Base-by-base conservation (phyloP, 2,113 vertebrate species). In the Loxodonta africana region DNA sequence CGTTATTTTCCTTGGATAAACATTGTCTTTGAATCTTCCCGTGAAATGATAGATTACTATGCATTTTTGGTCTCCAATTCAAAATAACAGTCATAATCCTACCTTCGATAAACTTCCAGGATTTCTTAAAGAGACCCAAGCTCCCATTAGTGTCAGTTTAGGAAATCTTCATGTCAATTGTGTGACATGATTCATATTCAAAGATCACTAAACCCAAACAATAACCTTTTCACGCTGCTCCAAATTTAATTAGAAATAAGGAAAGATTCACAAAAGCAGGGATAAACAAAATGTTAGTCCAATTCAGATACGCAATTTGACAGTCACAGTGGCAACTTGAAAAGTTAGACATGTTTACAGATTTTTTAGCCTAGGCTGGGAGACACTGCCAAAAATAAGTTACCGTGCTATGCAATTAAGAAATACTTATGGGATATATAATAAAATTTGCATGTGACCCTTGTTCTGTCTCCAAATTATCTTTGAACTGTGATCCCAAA, bases 231-330 rank as follows among this genome's bases (percentile, higher is more conserved):
- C 60, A 76, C 2, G 51, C n/a, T 95, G 28, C 26, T 87, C 15
- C 63, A 95, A 85, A 93, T 93, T 93, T 95, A 96, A 96, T 95
- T 90, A 96, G 91, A 95, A 97, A 73, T 81, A 83, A 90, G 11
- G 62, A 12, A 82, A 95, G 46, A 78, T 81, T 85, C 71, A 89
- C 23, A 83, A 87, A 26, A 92, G 46, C 28, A 63, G 3, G 30
- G 9, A 65, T 65, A 91, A 90, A 88, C 62, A 96, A 90, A 96
- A 82, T 46, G 11, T 44, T 95, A 83, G 82, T 41, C 6, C 18
- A 83, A 85, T 63, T 96, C 88, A 94, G 82, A 84, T 78, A 69
- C 9, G 10, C 37, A 92, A 77, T 85, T 85, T 88, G 26, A 12
- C 51, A 95, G 25, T 71, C 51, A 69, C 4, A 77, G 8, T 78